Evolutionary conservation across 2,797 vertebrate species (phyloP), one percentile per base, ranked within the genome.

Genomic region (Mus caroli): DNA sequence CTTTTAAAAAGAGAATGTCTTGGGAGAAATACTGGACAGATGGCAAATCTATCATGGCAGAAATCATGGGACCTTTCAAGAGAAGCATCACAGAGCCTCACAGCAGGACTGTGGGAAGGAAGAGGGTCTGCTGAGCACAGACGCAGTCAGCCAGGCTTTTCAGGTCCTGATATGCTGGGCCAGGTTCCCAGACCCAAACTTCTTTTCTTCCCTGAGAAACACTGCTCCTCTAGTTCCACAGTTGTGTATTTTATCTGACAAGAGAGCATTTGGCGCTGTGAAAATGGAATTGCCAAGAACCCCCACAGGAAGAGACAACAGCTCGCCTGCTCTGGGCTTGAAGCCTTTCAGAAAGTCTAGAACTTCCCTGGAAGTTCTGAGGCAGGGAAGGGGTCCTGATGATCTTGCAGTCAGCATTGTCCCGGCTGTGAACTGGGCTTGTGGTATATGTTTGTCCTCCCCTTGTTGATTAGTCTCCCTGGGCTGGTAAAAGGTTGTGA

Each of bases 1-100:
- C 90, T 91, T 88, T 71, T 28, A 37, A 46, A 79, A 88, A 56
- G 43, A 60, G 4, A 20, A 22, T 89, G 71, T 96, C 73, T 62
- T 50, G 6, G 34, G 69, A 94, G 73, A 86, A 71, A 67, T 19
- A n/a, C 28, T 79, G 11, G 73, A 58, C 15, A 60, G 26, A 86
- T 24, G 20, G 46, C 20, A 78, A 54, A 71, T n/a, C 28, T 13
- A n/a, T 78, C 3, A 1, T 64, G 80, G 75, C 28, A 40, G 50
- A 87, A 46, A 52, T 46, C 85, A 71, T 22, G 56, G 88, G 67
- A 40, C 60, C 77, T 85, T 13, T 43, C 50, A 4, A 37, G 46
- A 6, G 22, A 20, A 37, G 8, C 24, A 67, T 43, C n/a, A 11
- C 26, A 11, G 71, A 28, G 64, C 60, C n/a, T 11, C 19, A 0